Conservation (phyloP, 2,113 vertebrate genomes). For the Argyrosomus japonicus region DNA sequence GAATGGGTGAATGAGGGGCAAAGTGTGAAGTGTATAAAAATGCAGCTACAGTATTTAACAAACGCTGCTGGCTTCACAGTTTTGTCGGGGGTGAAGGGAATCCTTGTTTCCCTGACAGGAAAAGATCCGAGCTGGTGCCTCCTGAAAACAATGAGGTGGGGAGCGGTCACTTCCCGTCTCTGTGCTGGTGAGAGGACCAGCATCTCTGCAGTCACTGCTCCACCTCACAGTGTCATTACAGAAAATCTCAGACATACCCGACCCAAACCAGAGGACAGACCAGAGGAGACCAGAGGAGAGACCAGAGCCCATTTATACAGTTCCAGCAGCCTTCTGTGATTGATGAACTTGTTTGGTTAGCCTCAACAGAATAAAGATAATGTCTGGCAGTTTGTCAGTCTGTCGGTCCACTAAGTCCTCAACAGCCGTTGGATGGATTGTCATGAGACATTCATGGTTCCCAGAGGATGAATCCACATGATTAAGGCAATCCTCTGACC, state of each 20-base stretch:
- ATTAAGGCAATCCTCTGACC: neutral
- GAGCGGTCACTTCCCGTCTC: constrained; percentile 66
- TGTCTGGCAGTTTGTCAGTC: no score
- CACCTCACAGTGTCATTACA: constrained; percentile 14
- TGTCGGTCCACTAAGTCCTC: no score
- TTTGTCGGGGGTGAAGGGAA: neutral
- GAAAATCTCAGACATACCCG: neutral
- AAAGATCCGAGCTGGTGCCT: constrained; percentile 44
- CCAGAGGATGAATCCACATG: neutral
- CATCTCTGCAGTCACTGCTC: constrained; percentile 35
- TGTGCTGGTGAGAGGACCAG: constrained; percentile 3
- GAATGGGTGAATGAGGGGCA: no score
- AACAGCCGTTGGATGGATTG: neutral
- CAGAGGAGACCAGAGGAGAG: no score
- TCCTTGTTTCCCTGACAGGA: constrained; percentile 56
- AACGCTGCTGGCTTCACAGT: neutral
- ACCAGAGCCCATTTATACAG: no score
- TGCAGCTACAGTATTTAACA: neutral
- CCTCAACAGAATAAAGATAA: no score
- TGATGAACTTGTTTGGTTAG: no score
- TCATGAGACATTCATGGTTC: neutral
- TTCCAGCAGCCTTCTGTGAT: no score
- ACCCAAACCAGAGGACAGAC: neutral
- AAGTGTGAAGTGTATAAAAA: neutral
- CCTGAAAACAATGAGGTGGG: constrained; percentile 72